phyloP scores from a whole-genome alignment of 2,888 invertebrate species.

The Lingula anatina region DNA sequence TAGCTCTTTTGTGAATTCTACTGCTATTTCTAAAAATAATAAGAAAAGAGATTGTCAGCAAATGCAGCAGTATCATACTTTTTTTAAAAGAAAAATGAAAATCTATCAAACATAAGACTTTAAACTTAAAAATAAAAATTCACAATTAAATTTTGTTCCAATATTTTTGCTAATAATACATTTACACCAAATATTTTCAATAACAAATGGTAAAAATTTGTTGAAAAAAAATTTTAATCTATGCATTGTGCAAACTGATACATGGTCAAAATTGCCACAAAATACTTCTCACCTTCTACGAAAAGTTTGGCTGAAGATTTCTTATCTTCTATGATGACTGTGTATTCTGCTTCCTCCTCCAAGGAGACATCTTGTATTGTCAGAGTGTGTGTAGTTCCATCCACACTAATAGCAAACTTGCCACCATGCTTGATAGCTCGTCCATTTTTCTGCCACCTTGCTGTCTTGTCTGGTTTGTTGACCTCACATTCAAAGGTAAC shows the following conservation, averaged over 20 bases:
- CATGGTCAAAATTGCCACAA: too few relatives aligned
- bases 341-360: slow-evolving; percentile 77
- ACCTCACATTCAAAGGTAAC: slow-evolving; percentile 69
- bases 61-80: neutral
- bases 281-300: slow-evolving; percentile 68
- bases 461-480: slow-evolving; percentile 60
- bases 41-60: neutral
- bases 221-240: too few relatives aligned
- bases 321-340: slow-evolving; percentile 66
- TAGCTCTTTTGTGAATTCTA: slow-evolving; percentile 15
- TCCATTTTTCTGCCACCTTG: slow-evolving; percentile 44
- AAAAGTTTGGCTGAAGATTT: slow-evolving; percentile 72
- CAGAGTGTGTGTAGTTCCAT: slow-evolving; percentile 63
- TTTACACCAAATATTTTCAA: too few relatives aligned
- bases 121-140: too few relatives aligned
- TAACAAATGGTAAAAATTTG: too few relatives aligned
- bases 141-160: too few relatives aligned
- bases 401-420: slow-evolving; percentile 9
- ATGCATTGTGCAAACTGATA: too few relatives aligned
- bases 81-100: too few relatives aligned
- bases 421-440: neutral
- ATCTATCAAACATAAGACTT: too few relatives aligned
- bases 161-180: too few relatives aligned
- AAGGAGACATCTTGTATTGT: slow-evolving; percentile 75
- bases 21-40: too few relatives aligned